phyloP scores from a whole-genome alignment of 2,888 invertebrate species.

The Ametastegia equiseti region DNA sequence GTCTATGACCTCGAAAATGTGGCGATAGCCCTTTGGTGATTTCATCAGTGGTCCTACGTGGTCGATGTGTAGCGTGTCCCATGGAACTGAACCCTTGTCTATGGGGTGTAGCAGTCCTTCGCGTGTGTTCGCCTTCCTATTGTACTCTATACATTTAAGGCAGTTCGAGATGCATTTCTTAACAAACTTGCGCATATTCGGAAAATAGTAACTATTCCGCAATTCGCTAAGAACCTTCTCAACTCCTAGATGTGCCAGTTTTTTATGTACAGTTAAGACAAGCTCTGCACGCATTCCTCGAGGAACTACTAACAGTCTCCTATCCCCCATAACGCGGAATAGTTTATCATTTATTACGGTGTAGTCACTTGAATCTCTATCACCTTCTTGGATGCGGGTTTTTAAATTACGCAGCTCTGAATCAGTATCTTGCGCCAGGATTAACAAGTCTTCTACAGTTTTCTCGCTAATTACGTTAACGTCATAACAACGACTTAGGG shows the following conservation, averaged over 20 bases:
- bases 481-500: not conserved
- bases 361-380: not conserved
- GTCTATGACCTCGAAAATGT: conserved; percentile 1
- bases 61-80: not conserved
- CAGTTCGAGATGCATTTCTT: not conserved
- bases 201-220: not conserved
- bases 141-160: conserved; percentile 42
- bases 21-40: not conserved
- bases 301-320: conserved; percentile 30
- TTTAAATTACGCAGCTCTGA: not conserved
- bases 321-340: conserved; percentile 2
- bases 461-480: not conserved
- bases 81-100: not conserved
- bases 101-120: not conserved
- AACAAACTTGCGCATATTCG: not conserved
- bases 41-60: conserved; percentile 1
- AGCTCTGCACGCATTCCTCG: conserved; percentile 40
- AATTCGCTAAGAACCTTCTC: conserved; percentile 13
- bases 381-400: not conserved
- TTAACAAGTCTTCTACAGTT: not conserved
- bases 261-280: conserved; percentile 30
- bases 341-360: not conserved
- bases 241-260: not conserved
- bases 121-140: not conserved
- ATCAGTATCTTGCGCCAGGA: not conserved